Conservation (phyloP, 53 echinoderm and acorn worm species). For the Apostichopus leukothele region DNA sequence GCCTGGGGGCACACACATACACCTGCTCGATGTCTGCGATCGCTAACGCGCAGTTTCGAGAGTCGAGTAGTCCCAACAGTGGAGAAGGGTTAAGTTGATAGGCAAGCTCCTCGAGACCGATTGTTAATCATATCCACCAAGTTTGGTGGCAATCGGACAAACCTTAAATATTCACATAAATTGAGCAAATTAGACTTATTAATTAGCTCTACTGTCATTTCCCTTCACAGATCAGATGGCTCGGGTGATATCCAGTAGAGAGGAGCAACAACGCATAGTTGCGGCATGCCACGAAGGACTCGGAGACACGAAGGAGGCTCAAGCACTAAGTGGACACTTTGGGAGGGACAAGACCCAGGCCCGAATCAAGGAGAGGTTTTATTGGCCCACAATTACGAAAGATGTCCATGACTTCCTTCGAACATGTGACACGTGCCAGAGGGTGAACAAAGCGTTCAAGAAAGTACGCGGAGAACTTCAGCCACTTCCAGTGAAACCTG, state of each 20-base stretch:
- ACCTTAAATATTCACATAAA: too few relatives aligned
- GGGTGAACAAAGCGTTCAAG: slow-evolving; percentile 5
- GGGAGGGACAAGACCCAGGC: slow-evolving; percentile 1
- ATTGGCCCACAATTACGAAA: neutral
- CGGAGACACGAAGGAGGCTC: slow-evolving; percentile 6
- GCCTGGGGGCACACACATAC: too few relatives aligned
- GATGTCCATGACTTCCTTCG: neutral
- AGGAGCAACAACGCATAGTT: slow-evolving; percentile 12
- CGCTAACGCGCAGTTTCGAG: too few relatives aligned
- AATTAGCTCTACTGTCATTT: too few relatives aligned
- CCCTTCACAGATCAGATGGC: slow-evolving; percentile 1
- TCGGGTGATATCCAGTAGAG: slow-evolving; percentile 2
- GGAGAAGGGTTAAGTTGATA: too few relatives aligned
- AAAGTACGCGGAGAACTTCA: slow-evolving; percentile 13
- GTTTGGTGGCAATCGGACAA: too few relatives aligned
- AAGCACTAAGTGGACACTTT: neutral
- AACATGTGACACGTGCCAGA: neutral
- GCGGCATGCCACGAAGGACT: neutral
- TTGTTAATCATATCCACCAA: too few relatives aligned
- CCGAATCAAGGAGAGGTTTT: neutral
- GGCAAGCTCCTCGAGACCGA: too few relatives aligned
- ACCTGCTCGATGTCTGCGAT: too few relatives aligned
- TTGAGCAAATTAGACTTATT: too few relatives aligned
- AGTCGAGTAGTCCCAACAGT: too few relatives aligned
- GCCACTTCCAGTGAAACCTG: slow-evolving; percentile 8